These are phyloP conservation scores for Caenorhabditis macrosperma DNA, from an alignment of 2,888 invertebrate genomes.

Conservation along the genomic window DNA sequence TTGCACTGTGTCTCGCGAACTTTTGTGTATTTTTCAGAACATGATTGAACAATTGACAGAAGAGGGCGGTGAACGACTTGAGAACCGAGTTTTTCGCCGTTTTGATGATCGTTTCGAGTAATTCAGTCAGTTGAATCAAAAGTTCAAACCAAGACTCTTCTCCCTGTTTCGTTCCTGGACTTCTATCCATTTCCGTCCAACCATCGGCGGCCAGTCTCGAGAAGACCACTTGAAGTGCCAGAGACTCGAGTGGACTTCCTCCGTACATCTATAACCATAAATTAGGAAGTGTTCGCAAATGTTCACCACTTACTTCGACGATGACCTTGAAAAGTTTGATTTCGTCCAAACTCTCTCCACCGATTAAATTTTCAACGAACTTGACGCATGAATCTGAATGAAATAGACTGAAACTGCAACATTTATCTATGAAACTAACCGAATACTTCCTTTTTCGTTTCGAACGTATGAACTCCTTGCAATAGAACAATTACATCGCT, in stretches of 20 bases:
- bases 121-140: conserved; percentile 16
- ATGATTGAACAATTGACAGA: conserved; percentile 43
- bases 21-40: conserved; percentile 43
- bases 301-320: neutral
- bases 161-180: conserved; percentile 24
- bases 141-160: conserved; percentile 41
- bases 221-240: conserved; percentile 35
- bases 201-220: conserved; percentile 36
- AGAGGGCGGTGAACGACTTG: conserved; percentile 41
- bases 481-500: conserved; percentile 10
- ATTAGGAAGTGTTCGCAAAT: no score
- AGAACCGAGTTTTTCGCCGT: conserved; percentile 41
- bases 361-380: conserved; percentile 34
- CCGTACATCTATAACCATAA: conserved; percentile 23
- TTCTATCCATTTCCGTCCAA: conserved; percentile 35
- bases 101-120: conserved; percentile 33
- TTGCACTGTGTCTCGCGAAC: conserved; percentile 31
- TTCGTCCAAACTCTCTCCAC: conserved; percentile 35
- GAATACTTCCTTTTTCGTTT: conserved; percentile 31
- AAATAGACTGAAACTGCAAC: no score
- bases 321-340: conserved; percentile 30
- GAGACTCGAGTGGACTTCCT: conserved; percentile 23
- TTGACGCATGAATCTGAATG: conserved; percentile 31
- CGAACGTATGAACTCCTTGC: conserved; percentile 23
- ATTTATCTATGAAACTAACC: conserved; percentile 7